A percentile compares a stretch with the other conserved stretches of the same genome.
phyloP scores from a whole-genome alignment of 2,888 invertebrate species.

The Limnephilus marmoratus region DNA sequence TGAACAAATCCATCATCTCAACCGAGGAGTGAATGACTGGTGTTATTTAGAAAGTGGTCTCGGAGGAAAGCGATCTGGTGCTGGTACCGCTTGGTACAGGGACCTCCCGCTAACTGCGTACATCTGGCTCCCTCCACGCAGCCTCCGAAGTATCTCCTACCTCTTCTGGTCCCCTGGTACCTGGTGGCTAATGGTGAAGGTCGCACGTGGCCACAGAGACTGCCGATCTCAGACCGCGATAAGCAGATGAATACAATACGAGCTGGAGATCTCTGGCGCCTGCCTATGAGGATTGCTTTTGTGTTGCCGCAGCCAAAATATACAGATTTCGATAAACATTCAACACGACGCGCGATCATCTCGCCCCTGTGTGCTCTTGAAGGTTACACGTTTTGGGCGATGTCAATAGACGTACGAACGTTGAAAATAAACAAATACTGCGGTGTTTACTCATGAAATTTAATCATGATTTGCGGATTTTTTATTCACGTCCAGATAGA shows the following conservation, averaged over 20 bases:
- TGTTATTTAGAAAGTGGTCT: slow-evolving; percentile 43
- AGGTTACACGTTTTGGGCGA: not conserved
- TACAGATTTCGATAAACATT: not conserved
- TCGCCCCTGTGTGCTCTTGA: not conserved
- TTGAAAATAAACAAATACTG: not conserved
- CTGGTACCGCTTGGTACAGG: slow-evolving; percentile 35
- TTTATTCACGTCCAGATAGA: not conserved
- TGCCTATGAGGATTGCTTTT: not conserved
- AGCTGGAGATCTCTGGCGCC: slow-evolving; percentile 10
- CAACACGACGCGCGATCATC: not conserved
- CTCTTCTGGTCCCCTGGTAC: not conserved
- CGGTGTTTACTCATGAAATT: not conserved
- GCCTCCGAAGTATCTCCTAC: slow-evolving; percentile 3
- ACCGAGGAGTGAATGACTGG: slow-evolving; percentile 32
- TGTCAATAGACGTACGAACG: not conserved
- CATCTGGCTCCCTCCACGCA: slow-evolving; percentile 16
- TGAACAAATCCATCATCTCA: slow-evolving; percentile 38
- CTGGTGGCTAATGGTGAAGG: slow-evolving; percentile 12
- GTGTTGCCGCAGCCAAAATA: not conserved
- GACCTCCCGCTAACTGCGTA: slow-evolving; percentile 15
- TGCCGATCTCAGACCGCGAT: slow-evolving; percentile 22
- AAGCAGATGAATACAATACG: not conserved
- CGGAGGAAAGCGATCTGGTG: slow-evolving; percentile 38
- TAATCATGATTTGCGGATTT: too few species aligned
- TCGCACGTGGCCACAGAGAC: slow-evolving; percentile 29